Evolutionary conservation across 2,113 vertebrate genomes (phyloP).

Genomic region (Trichechus manatus): DNA sequence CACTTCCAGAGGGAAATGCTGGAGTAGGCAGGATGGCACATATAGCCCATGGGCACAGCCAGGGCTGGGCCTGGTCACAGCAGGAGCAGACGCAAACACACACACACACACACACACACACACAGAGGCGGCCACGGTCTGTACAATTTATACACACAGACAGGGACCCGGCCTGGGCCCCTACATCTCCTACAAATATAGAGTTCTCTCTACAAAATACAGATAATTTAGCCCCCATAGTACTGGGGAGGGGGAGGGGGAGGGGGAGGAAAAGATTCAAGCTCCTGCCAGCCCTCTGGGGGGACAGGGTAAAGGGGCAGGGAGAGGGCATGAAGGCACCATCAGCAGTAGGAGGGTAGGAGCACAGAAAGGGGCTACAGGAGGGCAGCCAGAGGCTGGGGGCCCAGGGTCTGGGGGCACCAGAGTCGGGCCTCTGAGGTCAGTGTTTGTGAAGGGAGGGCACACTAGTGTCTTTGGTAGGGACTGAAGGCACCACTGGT

Average conservation of each 20-base stretch:
- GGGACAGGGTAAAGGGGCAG: not conserved
- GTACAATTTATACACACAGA: conserved; percentile 84
- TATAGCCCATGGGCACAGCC: not conserved
- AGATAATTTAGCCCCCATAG: conserved; percentile 81
- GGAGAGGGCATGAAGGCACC: conserved; percentile 56
- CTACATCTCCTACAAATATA: conserved; percentile 78
- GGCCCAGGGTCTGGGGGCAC: conserved; percentile 50
- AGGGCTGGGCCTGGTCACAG: not conserved
- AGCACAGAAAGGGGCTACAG: not conserved
- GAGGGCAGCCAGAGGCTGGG: conserved; percentile 52
- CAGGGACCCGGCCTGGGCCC: conserved; percentile 34
- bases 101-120: conserved; percentile 17
- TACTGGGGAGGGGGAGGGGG: not conserved
- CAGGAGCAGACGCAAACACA: not conserved
- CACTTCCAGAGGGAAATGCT: conserved; percentile 46
- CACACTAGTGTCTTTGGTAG: conserved; percentile 80
- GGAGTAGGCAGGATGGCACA: conserved; percentile 6
- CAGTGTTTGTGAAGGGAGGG: conserved; percentile 58
- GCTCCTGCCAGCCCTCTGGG: not conserved
- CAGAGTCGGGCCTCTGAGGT: conserved; percentile 74
- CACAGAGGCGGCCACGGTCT: conserved; percentile 56
- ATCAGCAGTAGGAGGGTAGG: not conserved
- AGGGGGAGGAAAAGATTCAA: not conserved
- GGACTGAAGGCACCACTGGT: conserved; percentile 79
- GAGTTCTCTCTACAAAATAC: conserved; percentile 84